Conservation (phyloP, 2,113 vertebrate species). For the cattle (Bos taurus) region ARS-UCD2.0 NC_037334.1:23925501-23926000, state of each 20-base stretch:
- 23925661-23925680: not conserved
- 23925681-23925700: not conserved
- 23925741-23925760: not conserved
- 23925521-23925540: not conserved
- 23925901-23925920: not conserved
- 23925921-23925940: not conserved
- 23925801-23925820: not conserved
- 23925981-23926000: not conserved
- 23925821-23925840: not conserved
- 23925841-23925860: not conserved
- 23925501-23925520: not conserved
- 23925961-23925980: not conserved
- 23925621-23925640: not conserved
- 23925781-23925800: not conserved
- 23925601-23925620: not conserved
- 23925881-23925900: not conserved
- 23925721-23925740: not conserved
- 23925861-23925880: not conserved
- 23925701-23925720: not conserved
- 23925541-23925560: not conserved
- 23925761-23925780: not conserved
- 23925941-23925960: not conserved
- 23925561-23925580: not conserved
- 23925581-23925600: not conserved
- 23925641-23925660: not conserved